Conservation (phyloP, 2,888 invertebrate species). For the Rhagonycha lutea region DNA sequence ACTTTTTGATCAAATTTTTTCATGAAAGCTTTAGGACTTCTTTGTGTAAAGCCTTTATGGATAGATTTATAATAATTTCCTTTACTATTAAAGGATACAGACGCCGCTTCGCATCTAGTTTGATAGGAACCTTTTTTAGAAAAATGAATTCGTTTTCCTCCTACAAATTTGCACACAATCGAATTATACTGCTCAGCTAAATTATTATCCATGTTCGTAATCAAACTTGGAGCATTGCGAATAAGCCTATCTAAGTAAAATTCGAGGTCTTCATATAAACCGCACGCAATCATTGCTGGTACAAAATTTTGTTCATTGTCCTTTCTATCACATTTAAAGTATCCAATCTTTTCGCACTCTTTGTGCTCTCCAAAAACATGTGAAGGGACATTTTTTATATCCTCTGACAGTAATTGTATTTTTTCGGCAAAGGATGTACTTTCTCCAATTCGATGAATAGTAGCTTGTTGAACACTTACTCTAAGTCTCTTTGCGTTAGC, state of each 20-base stretch:
- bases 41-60: background rate
- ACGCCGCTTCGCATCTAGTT: too few relatives aligned
- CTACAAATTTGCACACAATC: background rate
- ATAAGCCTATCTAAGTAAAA: background rate
- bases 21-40: background rate
- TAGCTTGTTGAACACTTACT: background rate
- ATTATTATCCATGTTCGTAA: background rate
- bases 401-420: too few relatives aligned
- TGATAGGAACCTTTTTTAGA: background rate
- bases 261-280: conserved; percentile 12
- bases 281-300: conserved; percentile 11
- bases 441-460: background rate
- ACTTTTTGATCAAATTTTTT: background rate
- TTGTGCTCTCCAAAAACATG: too few relatives aligned
- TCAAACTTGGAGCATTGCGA: background rate
- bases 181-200: conserved; percentile 5
- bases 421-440: too few relatives aligned
- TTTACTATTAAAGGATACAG: too few relatives aligned
- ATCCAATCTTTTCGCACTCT: too few relatives aligned
- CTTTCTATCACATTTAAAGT: too few relatives aligned
- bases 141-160: conserved; percentile 1
- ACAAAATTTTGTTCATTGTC: conserved; percentile 10
- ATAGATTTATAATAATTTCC: too few relatives aligned
- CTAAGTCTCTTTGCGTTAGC: background rate
- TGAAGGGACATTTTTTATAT: too few relatives aligned